Evolutionary conservation across 2,797 vertebrate species (phyloP).

Genomic region (Squalus acanthias): DNA sequence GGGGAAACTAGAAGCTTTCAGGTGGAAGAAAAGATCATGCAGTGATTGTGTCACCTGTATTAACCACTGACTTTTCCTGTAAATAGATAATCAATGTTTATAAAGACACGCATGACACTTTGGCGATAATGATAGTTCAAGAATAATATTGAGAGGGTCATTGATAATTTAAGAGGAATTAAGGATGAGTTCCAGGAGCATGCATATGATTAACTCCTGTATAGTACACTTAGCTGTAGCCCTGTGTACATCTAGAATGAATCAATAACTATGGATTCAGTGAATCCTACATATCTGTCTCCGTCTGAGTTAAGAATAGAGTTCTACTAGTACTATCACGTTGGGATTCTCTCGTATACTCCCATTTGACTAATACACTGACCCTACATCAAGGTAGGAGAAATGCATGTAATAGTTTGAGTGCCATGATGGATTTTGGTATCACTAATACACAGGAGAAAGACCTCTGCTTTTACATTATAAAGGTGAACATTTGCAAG

Average conservation of each 20-base stretch:
- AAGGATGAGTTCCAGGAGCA: background rate
- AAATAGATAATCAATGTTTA: background rate
- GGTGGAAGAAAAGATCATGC: background rate
- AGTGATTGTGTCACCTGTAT: background rate
- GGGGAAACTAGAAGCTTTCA: background rate
- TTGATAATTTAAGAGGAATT: slow-evolving; percentile 1
- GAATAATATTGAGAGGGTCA: background rate
- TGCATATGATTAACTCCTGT: background rate
- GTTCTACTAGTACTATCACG: background rate
- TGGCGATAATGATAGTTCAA: background rate
- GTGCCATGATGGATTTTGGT: background rate
- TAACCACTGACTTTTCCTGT: background rate
- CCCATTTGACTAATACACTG: background rate
- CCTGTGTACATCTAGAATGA: background rate
- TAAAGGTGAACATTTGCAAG: background rate
- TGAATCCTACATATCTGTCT: background rate
- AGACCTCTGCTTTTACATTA: background rate
- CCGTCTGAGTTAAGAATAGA: background rate
- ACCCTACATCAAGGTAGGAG: background rate
- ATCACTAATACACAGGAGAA: background rate
- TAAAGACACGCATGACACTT: background rate
- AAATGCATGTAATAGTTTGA: background rate
- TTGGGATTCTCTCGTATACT: background rate
- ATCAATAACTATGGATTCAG: background rate
- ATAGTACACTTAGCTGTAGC: background rate